Evolutionary conservation across 2,888 invertebrate genomes (phyloP), one percentile per base, ranked within the genome.

Genomic region (Zelleria hepariella): DNA sequence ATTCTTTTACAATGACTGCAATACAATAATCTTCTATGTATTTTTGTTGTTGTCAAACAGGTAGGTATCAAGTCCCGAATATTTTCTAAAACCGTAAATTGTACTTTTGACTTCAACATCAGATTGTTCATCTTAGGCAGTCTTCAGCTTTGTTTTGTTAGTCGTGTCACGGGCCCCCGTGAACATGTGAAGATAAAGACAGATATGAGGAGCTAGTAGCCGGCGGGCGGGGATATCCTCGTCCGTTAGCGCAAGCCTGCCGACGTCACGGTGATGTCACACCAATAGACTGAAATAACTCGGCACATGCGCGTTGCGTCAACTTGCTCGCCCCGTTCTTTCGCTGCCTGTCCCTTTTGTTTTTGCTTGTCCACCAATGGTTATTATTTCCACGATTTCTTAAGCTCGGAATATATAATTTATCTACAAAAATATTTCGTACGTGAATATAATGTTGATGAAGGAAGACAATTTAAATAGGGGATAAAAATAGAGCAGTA

Each of bases 201-300:
- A 62, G 59, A 62, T 61, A 63, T 58, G 58, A 60, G 52, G 58
- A 58, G 61, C 59, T 61, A 62, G 49, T 59, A 60, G 63, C 57
- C 32, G 57, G 55, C 56, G 25, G 61, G 59, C 65, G 79, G 85
- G 86, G 85, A 84, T 86, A 86, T 84, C 86, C 86, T 87, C 83
- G 77, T 78, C 76, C 75, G 75, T 73, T 75, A 75, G 72, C 73
- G 73, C 76, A 76, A 71, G 73, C 71, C 70, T 68, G 68, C 68
- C 70, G 76, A 85, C 86, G 86, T 86, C 86, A 87, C 69, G 76
- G 75, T 88, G 87, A 87, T 83, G 86, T 88, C 87, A 86, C 78
- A 72, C 80, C 80, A 80, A 80, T 82, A 80, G 78, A 49, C 58
- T 49, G 58, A 82, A 78, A 81, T 77, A 78, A 75, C 75, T 70